Base-by-base conservation (phyloP, 2,113 vertebrate genomes). In the Diadophis punctatus region DNA sequence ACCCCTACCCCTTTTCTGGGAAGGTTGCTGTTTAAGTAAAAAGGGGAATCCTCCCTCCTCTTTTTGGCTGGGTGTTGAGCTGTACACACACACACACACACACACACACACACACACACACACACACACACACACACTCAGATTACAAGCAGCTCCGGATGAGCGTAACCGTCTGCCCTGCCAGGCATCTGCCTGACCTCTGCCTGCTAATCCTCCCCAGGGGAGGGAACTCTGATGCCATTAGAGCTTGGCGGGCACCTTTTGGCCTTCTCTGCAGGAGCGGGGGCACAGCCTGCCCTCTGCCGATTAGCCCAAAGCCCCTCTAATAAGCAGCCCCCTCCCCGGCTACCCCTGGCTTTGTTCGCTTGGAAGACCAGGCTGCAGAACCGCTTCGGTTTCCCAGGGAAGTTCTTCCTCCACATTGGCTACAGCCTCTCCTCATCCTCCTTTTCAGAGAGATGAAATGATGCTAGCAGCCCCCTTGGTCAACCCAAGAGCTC, bases 271-370 rank as follows among this genome's bases (percentile, higher is more conserved):
- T 5, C 80, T 34, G 60, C 84, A 52, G 49, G 74, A 60, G 34
- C 90, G 86, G 23, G 74, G 92, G 84, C 93, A 85, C n/a, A 93
- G 94, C 89, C 92, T 90, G 90, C 93, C 89, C 94, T 74, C 92
- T 56, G 87, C 63, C 39, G 39, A 3, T 90, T 80, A 80, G 86
- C 60, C 43, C 4, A 14, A 51, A 34, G 91, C 87, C 3, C 80
- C 92, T 48, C 58, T 84, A 58, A 46, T 18, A 39, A 88, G 49
- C 86, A 34, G 1, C 6, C 16, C 90, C 56, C 74, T 58, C 18
- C 23, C 10, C 0, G 10, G 58, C 86, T 22, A 30, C 49, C 34
- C 48, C 89, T 58, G 1, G 88, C 89, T 86, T 74, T 90, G 86
- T 63, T 91, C 60, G 56, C 86, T 90, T 20, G 27, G 27, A 80